phyloP scores from a whole-genome alignment of 1,140 invertebrate genomes.

The Lerema accius region DNA sequence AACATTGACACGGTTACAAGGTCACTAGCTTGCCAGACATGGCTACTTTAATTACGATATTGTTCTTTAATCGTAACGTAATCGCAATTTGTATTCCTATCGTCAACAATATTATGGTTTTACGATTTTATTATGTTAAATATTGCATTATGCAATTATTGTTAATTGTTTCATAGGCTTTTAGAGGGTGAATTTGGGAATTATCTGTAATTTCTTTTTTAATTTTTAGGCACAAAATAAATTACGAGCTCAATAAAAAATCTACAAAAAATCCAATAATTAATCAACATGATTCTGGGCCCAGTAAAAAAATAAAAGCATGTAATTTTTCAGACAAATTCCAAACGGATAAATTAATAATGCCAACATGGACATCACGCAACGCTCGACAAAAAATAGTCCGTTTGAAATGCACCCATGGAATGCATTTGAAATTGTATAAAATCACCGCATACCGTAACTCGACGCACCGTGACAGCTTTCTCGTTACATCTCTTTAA shows the following conservation, averaged over 20 bases:
- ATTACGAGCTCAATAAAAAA: too few relatives aligned
- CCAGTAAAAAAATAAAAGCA: neutral
- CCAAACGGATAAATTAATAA: neutral
- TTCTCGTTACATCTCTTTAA: constrained; percentile 71
- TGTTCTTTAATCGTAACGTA: constrained; percentile 17
- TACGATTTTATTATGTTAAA: neutral
- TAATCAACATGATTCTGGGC: too few relatives aligned
- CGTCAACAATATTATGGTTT: constrained; percentile 1
- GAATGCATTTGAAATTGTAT: constrained; percentile 48
- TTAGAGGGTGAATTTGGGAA: too few relatives aligned
- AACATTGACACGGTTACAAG: constrained; percentile 35
- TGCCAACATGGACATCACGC: constrained; percentile 1
- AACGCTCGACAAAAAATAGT: neutral
- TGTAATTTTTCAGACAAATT: neutral
- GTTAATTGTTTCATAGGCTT: too few relatives aligned
- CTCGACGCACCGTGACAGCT: constrained; percentile 67
- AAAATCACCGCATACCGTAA: constrained; percentile 51
- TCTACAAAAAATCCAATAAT: too few relatives aligned
- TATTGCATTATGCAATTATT: too few relatives aligned
- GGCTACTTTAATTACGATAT: constrained; percentile 28
- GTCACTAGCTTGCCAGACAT: constrained; percentile 38
- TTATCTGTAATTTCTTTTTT: too few relatives aligned
- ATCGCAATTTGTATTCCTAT: constrained; percentile 39
- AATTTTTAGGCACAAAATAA: too few relatives aligned
- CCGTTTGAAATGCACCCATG: constrained; percentile 33